phyloP scores from a whole-genome alignment of 1,140 invertebrate genomes.

The Polyergus mexicanus region DNA sequence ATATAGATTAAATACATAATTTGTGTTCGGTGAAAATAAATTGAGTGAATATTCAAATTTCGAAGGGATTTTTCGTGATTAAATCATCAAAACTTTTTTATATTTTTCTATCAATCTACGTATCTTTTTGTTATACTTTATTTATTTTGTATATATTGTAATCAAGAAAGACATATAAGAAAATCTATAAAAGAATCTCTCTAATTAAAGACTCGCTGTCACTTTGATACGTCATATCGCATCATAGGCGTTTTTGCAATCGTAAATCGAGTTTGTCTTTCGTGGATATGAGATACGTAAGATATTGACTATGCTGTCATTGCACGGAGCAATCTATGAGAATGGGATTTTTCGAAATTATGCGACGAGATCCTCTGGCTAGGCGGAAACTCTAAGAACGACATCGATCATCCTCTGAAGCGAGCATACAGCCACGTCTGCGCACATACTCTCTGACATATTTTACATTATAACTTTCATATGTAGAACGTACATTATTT shows the following conservation, averaged over 20 bases:
- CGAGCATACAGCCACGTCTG: conserved; percentile 16
- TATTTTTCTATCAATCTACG: background rate
- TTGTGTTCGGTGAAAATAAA: background rate
- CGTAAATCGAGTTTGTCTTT: conserved; percentile 31
- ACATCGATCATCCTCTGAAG: conserved; percentile 57
- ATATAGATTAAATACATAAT: background rate
- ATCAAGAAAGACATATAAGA: background rate
- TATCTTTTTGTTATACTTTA: background rate
- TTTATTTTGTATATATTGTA: background rate
- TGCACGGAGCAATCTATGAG: conserved; percentile 26
- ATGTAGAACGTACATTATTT: conserved; percentile 42
- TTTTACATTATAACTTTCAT: conserved; percentile 31
- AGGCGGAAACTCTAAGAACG: conserved; percentile 47
- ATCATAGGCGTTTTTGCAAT: conserved; percentile 32
- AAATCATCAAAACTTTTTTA: conserved; percentile 1
- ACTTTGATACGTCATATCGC: background rate
- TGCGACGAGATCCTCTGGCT: conserved; percentile 10
- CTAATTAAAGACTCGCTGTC: background rate
- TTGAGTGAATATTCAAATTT: background rate
- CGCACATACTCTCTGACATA: conserved; percentile 10
- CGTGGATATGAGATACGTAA: background rate
- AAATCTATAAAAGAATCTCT: background rate
- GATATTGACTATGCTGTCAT: conserved; percentile 40
- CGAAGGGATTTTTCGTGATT: background rate
- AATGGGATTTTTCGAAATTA: conserved; percentile 59